Percentiles rank a stretch among this genome's conserved stretches.
phyloP scores from a whole-genome alignment of 2,888 invertebrate genomes.

The Timandra comae region DNA sequence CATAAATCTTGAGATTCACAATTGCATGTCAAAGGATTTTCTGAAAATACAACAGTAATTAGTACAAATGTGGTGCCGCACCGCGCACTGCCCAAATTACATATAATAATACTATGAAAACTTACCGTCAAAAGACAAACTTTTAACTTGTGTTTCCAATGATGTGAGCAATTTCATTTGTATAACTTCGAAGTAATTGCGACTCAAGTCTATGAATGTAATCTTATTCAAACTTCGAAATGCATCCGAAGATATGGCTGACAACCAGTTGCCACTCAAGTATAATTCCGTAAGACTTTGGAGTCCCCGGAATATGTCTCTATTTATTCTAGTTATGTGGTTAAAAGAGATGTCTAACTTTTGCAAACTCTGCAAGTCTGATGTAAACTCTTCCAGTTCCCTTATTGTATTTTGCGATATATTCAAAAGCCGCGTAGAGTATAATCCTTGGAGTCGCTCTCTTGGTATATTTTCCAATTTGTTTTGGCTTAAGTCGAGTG shows the following conservation, averaged over 20 bases:
- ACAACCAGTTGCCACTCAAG: constrained; percentile 89
- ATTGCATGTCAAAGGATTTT: constrained; percentile 92
- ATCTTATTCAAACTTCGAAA: constrained; percentile 87
- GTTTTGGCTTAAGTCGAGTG: constrained; percentile 88
- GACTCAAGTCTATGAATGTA: constrained; percentile 85
- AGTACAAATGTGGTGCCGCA: no score
- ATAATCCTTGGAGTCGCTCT: constrained; percentile 88
- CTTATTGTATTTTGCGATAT: constrained; percentile 89
- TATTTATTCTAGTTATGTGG: constrained; percentile 85
- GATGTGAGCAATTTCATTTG: constrained; percentile 86
- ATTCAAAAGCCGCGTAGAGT: constrained; percentile 84
- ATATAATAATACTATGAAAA: no score
- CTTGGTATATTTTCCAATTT: constrained; percentile 89
- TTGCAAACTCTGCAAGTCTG: constrained; percentile 85
- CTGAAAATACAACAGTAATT: constrained; percentile 74
- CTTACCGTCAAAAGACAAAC: constrained; percentile 88
- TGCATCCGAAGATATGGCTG: constrained; percentile 84
- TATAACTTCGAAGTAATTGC: constrained; percentile 88
- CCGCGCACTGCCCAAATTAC: no score
- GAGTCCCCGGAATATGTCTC: constrained; percentile 86
- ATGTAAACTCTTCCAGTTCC: constrained; percentile 87
- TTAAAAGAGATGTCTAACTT: constrained; percentile 89
- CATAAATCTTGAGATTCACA: constrained; percentile 94
- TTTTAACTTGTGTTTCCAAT: constrained; percentile 88
- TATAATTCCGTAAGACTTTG: constrained; percentile 85